These are phyloP conservation scores for Coilia nasus DNA, from an alignment of 2,797 vertebrate species.

Conservation along the genomic window DNA sequence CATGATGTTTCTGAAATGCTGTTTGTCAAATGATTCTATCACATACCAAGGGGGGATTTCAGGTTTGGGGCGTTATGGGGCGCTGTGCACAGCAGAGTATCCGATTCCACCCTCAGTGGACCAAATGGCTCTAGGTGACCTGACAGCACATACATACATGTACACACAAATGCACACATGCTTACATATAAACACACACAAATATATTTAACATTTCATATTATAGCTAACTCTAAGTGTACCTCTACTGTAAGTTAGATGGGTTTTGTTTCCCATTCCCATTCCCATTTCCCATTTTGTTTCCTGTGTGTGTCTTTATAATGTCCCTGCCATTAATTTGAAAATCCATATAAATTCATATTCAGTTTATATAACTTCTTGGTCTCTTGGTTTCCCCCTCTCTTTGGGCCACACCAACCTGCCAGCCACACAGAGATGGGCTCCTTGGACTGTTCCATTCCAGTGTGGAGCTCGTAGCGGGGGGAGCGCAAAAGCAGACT, in stretches of 20 bases:
- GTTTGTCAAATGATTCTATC: neutral
- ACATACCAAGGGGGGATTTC: conserved; percentile 39
- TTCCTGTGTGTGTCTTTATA: neutral
- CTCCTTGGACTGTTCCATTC: conserved; percentile 38
- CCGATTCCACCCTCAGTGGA: conserved; percentile 44
- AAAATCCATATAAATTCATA: neutral
- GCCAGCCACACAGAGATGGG: conserved; percentile 34
- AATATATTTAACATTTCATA: neutral
- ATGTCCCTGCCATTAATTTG: neutral
- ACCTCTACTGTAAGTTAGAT: no score
- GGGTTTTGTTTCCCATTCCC: no score
- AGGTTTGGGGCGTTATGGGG: conserved; percentile 25
- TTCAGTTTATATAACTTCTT: neutral
- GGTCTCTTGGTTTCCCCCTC: neutral
- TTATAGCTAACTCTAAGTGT: neutral
- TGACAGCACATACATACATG: conserved; percentile 8
- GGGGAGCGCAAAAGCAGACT: conserved; percentile 40
- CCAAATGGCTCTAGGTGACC: conserved; percentile 48
- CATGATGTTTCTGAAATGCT: neutral
- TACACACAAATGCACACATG: neutral
- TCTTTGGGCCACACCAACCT: conserved; percentile 41
- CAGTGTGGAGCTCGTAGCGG: conserved; percentile 22
- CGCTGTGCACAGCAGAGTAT: conserved; percentile 33
- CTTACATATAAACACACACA: neutral
- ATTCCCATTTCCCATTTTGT: no score